Percentiles rank a stretch among this genome's conserved stretches.
phyloP scores from a whole-genome alignment of 2,888 invertebrate genomes.

The Campoplex nolae region DNA sequence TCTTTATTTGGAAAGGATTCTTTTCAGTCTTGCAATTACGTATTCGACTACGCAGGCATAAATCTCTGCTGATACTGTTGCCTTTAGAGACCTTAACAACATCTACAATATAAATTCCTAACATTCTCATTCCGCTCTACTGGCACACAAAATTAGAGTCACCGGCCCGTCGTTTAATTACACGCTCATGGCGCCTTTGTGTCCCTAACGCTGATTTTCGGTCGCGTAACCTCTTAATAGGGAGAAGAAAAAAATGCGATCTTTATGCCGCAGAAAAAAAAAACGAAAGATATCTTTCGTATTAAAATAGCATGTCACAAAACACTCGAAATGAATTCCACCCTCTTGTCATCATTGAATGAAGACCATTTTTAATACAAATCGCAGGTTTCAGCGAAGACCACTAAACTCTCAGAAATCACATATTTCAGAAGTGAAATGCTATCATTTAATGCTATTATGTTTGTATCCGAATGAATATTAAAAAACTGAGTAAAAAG shows the following conservation, averaged over 20 bases:
- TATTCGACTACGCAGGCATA: neutral
- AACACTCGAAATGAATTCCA: too few relatives aligned
- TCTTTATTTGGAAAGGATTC: neutral
- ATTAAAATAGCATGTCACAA: neutral
- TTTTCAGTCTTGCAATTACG: neutral
- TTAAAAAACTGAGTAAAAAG: too few relatives aligned
- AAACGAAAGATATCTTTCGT: neutral
- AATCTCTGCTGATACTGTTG: neutral
- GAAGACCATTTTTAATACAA: too few relatives aligned
- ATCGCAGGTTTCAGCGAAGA: neutral
- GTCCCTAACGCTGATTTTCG: slow-evolving; percentile 9
- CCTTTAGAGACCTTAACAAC: neutral
- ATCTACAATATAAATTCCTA: slow-evolving; percentile 22
- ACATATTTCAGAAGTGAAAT: neutral
- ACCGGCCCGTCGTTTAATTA: slow-evolving; percentile 38
- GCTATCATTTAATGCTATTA: too few relatives aligned
- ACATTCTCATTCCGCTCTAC: slow-evolving; percentile 44
- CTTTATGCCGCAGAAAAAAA: neutral
- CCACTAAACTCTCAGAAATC: neutral
- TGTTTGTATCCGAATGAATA: too few relatives aligned
- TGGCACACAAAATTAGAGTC: slow-evolving; percentile 53
- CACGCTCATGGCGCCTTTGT: slow-evolving; percentile 24
- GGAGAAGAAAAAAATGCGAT: neutral
- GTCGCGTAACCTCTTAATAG: neutral
- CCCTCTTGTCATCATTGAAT: too few relatives aligned